A percentile compares a stretch with the other conserved stretches of the same genome.
These are phyloP conservation scores for Gallinago nigripennis DNA, from an alignment of 2,797 vertebrate species.

Conservation along the genomic window DNA sequence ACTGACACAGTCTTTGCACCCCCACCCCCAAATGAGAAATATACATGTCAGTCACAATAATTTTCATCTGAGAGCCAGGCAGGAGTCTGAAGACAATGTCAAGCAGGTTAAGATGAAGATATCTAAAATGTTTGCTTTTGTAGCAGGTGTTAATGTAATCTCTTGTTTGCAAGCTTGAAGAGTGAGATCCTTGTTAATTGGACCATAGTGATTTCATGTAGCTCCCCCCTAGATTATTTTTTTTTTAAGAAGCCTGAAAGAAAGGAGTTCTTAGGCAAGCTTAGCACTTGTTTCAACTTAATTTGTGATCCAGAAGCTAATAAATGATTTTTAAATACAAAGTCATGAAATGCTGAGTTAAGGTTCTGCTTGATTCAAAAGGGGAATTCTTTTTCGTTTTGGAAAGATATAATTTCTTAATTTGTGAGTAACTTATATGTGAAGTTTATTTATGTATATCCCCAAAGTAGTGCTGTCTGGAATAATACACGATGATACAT, in stretches of 20 bases:
- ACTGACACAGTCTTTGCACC: neutral
- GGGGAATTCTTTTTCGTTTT: neutral
- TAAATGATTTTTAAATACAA: neutral
- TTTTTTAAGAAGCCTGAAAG: neutral
- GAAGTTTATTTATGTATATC: neutral
- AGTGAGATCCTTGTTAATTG: slow-evolving; percentile 71
- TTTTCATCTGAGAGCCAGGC: slow-evolving; percentile 28
- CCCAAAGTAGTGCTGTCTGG: neutral
- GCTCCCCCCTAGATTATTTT: neutral
- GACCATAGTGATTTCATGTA: slow-evolving; percentile 63
- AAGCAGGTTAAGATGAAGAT: slow-evolving; percentile 72
- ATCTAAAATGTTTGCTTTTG: slow-evolving; percentile 68
- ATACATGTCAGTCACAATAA: slow-evolving; percentile 35
- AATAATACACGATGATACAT: neutral
- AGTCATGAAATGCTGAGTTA: neutral
- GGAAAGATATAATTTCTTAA: neutral
- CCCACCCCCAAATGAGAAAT: neutral
- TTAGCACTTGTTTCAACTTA: neutral
- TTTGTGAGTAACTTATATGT: neutral
- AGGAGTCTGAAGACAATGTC: slow-evolving; percentile 42
- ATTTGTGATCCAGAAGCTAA: neutral
- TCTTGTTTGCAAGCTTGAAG: slow-evolving; percentile 70
- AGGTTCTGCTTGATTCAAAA: neutral
- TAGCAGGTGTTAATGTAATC: slow-evolving; percentile 65
- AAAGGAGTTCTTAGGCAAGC: slow-evolving; percentile 11